These are phyloP conservation scores for Philotrypesis tridentata DNA, from an alignment of 1,140 invertebrate genomes.

Conservation along the genomic window DNA sequence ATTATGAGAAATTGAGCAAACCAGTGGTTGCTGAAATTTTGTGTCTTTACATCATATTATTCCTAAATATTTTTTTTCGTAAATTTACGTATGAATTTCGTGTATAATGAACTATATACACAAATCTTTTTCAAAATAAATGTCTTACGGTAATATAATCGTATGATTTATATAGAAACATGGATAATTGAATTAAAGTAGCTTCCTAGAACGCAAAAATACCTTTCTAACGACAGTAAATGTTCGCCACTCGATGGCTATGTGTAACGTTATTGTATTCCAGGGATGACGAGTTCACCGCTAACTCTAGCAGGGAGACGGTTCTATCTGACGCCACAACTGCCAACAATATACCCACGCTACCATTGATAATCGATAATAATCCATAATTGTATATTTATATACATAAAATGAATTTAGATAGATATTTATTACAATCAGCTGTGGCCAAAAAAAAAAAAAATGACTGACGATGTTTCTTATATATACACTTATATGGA, in stretches of 20 bases:
- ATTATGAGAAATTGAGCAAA: too few relatives aligned
- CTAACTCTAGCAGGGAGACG: conserved; percentile 72
- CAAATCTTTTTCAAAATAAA: too few relatives aligned
- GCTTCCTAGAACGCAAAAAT: background rate
- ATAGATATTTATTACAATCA: conserved; percentile 45
- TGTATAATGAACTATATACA: too few relatives aligned
- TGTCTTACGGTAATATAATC: too few relatives aligned
- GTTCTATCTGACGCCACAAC: conserved; percentile 70
- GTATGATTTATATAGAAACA: too few relatives aligned
- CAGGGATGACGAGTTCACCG: conserved; percentile 72
- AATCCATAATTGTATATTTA: conserved; percentile 44
- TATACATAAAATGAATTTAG: conserved; percentile 19
- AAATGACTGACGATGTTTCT: background rate
- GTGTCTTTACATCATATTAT: too few relatives aligned
- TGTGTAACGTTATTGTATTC: conserved; percentile 71
- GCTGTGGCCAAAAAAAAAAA: conserved; percentile 8
- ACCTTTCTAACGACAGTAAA: conserved; percentile 39
- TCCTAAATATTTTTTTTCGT: too few relatives aligned
- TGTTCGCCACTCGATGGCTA: conserved; percentile 59
- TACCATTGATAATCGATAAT: conserved; percentile 58
- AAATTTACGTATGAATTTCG: too few relatives aligned
- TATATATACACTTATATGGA: background rate
- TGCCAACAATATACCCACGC: conserved; percentile 68
- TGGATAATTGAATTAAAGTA: background rate
- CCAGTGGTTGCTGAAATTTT: too few relatives aligned